These are phyloP conservation scores for Pseudomyrmex pallidus DNA, from an alignment of 1,140 invertebrate genomes.

Conservation along the genomic window DNA sequence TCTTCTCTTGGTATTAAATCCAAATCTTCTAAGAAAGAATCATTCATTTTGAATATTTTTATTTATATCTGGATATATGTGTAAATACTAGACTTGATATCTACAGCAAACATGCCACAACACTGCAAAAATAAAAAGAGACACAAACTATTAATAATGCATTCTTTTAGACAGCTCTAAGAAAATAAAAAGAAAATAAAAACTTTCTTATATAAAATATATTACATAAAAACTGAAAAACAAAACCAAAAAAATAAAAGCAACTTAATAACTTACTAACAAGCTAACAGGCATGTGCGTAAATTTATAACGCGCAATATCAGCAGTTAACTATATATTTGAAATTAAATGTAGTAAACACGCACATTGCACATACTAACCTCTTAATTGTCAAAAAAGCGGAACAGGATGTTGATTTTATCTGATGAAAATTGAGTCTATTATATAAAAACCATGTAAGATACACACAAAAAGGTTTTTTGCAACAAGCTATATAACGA, in stretches of 20 bases:
- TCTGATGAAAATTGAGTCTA: no score
- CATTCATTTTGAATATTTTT: constrained; percentile 75
- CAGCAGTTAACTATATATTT: neutral
- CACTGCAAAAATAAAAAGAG: neutral
- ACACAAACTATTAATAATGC: constrained; percentile 13
- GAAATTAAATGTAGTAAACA: neutral
- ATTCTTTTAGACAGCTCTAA: neutral
- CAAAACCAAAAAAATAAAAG: neutral
- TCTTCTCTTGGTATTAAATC: constrained; percentile 69
- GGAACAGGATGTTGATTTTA: no score
- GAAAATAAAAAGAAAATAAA: neutral
- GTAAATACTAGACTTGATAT: constrained; percentile 29
- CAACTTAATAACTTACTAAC: neutral
- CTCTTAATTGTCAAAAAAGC: no score
- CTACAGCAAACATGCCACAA: neutral
- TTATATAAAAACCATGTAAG: no score
- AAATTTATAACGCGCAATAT: constrained; percentile 12
- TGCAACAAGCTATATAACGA: no score
- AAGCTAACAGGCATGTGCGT: neutral
- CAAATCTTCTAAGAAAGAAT: constrained; percentile 81
- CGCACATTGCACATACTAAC: no score
- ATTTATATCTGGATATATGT: constrained; percentile 10
- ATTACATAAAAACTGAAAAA: neutral
- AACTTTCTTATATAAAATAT: neutral
- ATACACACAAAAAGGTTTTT: no score